Base-by-base conservation (phyloP, 2,888 invertebrate genomes). In the Tridacna gigas region DNA sequence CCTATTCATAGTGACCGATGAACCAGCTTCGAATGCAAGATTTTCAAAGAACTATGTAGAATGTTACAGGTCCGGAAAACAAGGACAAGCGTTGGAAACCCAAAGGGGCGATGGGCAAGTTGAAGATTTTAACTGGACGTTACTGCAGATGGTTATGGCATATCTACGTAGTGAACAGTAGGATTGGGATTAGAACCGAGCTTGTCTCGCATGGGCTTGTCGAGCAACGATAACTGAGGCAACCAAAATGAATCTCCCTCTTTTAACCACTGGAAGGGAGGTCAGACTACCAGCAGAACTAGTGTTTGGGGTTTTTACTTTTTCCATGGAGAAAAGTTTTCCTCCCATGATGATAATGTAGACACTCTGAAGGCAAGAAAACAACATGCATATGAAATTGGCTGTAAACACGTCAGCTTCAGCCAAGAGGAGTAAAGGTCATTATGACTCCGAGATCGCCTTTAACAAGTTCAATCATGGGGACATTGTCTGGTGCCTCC, bases 261-360 rank as follows among this genome's bases (percentile, higher is more conserved):
- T 88, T 26, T 12, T 87, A n/a, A 79, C 81, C 74, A 60, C 86
- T 28, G 87, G 89, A 18, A 20, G 83, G 9, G 83, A 89, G 74
- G 74, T 86, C 0, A 73, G 78, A 56, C 25, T 84, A 63, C 83
- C 86, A n/a, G 65, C 79, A 18, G 86, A 88, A 25, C 0, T 86
- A 5, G 45, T 83, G 22, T 84, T 74, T 73, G 80, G 80, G 11
- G 45, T 20, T n/a, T n/a, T n/a, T n/a, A n/a, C 7, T 15, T 4
- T 12, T 26, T 22, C 20, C 66, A 20, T 18, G 18, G 25, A 7
- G 48, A 66, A 47, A 12, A 61, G 0, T 20, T 77, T 3, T 74
- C 65, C n/a, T 28, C 45, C 2, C 67, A 69, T n/a, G 77, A 77
- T 1, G 63, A 77, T 22, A 74, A 80, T 63, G n/a, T 67, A 0